Percentiles rank a stretch among this genome's conserved stretches.
These are phyloP conservation scores for Sicus ferrugineus DNA, from an alignment of 2,888 invertebrate genomes.

Conservation along the genomic window DNA sequence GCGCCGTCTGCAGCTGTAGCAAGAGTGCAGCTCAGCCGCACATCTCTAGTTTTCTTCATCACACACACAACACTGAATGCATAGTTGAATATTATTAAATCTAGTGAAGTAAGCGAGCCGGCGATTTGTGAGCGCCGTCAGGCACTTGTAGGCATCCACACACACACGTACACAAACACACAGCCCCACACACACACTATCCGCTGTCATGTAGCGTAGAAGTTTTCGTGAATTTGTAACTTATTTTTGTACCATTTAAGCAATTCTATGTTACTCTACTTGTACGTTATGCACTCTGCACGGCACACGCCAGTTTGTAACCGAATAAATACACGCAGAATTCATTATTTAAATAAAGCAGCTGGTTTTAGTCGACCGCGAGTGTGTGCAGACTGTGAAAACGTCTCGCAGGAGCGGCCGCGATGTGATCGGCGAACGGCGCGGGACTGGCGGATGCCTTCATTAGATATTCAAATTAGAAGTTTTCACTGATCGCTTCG, in stretches of 20 bases:
- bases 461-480: too few species aligned
- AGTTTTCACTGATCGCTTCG: too few species aligned
- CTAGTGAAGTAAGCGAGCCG: too few species aligned
- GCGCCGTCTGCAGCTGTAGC: too few species aligned
- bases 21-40: too few species aligned
- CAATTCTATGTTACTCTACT: conserved; percentile 18
- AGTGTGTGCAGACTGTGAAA: neutral
- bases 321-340: conserved; percentile 23
- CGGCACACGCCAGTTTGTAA: conserved; percentile 22
- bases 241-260: conserved; percentile 28
- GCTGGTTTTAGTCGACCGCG: neutral
- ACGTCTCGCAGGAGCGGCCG: too few species aligned
- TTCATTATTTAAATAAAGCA: conserved; percentile 27
- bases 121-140: too few species aligned
- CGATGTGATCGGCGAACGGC: neutral
- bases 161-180: neutral
- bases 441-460: too few species aligned
- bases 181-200: neutral
- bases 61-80: too few species aligned
- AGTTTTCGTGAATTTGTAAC: conserved; percentile 26
- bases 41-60: too few species aligned
- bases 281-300: conserved; percentile 24
- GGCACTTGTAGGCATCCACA: too few species aligned
- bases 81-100: too few species aligned
- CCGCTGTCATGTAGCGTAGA: neutral